Base-by-base conservation (phyloP, 2,888 invertebrate species). In the Caenorhabditis uteleia region DNA sequence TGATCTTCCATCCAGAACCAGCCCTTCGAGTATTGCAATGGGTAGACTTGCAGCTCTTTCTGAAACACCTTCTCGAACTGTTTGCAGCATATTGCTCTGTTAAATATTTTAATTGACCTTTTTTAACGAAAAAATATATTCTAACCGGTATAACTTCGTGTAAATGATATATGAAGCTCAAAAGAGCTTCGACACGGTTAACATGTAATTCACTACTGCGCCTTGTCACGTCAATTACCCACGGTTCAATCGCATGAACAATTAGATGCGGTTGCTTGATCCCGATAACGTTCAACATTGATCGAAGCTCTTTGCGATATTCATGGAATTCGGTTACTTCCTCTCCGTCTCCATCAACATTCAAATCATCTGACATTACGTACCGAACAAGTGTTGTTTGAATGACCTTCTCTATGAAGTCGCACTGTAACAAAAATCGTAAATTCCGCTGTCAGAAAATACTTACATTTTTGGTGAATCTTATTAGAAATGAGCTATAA, bases 281-380 rank as follows among this genome's bases (percentile, higher is more conserved):
- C 7, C 74, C 72, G 31, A 77, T 61, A 10, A 59, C 47, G 33
- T 66, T 65, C 20, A 77, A 38, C 23, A 77, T 38, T 3, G 45
- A 51, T n/a, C 67, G 40, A 14, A 77, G 46, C 14, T 74, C 69
- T 46, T 53, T 64, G n/a, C 77, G 47, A 46, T 66, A 75, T 20
- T 75, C 75, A 26, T 60, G 60, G 48, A 72, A 77, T 21, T 74
- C 68, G 2, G 67, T 53, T 40, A 75, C 75, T 16, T 74, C 72
- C 42, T 77, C 77, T 29, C 77, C 77, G 26, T 70, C 72, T 14
- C 74, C 71, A 26, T 71, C 74, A 14, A 74, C 51, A 16, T 73
- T 66, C 45, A 75, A 16, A 20, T 74, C 73, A 12, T 67, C 53
- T 7, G 26, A 29, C 64, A 77, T 68, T n/a, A 62, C 57, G 23